A percentile compares a stretch with the other conserved stretches of the same genome.
Evolutionary conservation across 2,888 invertebrate genomes (phyloP).

Genomic region (Chymomyza fuscimana): DNA sequence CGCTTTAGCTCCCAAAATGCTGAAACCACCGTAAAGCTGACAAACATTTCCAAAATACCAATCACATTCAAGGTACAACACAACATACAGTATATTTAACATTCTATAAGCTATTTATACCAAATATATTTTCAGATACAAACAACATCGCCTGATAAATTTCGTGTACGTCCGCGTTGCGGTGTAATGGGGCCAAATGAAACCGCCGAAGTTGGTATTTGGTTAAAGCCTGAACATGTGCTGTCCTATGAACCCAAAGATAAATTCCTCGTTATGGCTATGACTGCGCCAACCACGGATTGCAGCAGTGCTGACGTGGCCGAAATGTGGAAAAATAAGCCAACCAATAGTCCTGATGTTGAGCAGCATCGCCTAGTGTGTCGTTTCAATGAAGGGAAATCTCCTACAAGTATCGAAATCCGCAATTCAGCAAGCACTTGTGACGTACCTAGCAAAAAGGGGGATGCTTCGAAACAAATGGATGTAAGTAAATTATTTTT

Average conservation of each 20-base stretch:
- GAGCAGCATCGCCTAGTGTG: constrained; percentile 88
- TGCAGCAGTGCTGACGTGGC: constrained; percentile 82
- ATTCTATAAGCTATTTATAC: background rate
- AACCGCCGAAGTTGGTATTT: constrained; percentile 85
- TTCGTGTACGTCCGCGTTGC: constrained; percentile 93
- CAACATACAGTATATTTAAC: background rate
- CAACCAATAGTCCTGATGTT: constrained; percentile 81
- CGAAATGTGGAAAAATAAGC: constrained; percentile 87
- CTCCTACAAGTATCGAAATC: background rate
- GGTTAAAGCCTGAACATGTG: constrained; percentile 87
- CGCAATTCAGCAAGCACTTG: background rate
- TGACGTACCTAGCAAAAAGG: background rate
- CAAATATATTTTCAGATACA: constrained; percentile 85
- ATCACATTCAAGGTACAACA: constrained; percentile 85
- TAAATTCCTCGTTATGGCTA: constrained; percentile 93
- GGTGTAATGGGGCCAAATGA: constrained; percentile 86
- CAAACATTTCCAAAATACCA: constrained; percentile 81
- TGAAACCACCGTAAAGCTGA: constrained; percentile 80
- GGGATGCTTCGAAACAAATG: background rate
- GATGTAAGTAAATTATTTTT: too few relatives aligned
- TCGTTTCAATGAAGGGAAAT: constrained; percentile 33
- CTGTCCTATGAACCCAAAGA: constrained; percentile 86
- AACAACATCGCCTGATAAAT: constrained; percentile 97
- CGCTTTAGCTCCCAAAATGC: constrained; percentile 82
- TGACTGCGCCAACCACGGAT: constrained; percentile 83